Conservation (phyloP, 2,888 invertebrate species). For the Leucophora obtusa region DNA sequence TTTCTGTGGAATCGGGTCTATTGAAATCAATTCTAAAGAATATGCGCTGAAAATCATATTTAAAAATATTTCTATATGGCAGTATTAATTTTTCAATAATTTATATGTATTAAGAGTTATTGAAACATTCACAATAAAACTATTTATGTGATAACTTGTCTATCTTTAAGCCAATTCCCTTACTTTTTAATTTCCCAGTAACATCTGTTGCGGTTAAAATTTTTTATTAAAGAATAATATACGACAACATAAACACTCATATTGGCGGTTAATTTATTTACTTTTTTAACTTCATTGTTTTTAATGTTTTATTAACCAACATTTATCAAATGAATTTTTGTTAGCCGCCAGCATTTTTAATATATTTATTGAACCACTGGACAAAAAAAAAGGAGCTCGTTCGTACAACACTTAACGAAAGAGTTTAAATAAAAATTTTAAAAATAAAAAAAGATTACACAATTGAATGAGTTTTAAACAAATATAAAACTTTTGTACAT, state of each 20-base stretch:
- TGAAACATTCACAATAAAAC: no score
- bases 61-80: no score
- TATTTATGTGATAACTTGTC: no score
- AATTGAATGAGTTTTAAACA: slow-evolving; percentile 60
- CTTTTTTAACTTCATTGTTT: slow-evolving; percentile 6
- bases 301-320: slow-evolving; percentile 45
- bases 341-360: slow-evolving; percentile 50
- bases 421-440: slow-evolving; percentile 29
- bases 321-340: slow-evolving; percentile 49
- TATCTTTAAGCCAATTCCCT: not conserved
- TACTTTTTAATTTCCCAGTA: slow-evolving; percentile 1
- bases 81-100: no score
- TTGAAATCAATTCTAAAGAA: no score
- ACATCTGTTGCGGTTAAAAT: slow-evolving; percentile 35
- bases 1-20: no score
- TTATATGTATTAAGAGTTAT: no score
- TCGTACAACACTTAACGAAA: slow-evolving; percentile 29
- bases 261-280: slow-evolving; percentile 47
- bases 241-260: slow-evolving; percentile 11
- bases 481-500: slow-evolving; percentile 45
- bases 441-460: slow-evolving; percentile 45
- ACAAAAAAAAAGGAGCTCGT: not conserved
- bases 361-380: slow-evolving; percentile 43
- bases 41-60: no score
- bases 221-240: slow-evolving; percentile 5